Evolutionary conservation across 1,140 invertebrate species (phyloP), one percentile per base, ranked within the genome.

Genomic region (Limonius californicus): DNA sequence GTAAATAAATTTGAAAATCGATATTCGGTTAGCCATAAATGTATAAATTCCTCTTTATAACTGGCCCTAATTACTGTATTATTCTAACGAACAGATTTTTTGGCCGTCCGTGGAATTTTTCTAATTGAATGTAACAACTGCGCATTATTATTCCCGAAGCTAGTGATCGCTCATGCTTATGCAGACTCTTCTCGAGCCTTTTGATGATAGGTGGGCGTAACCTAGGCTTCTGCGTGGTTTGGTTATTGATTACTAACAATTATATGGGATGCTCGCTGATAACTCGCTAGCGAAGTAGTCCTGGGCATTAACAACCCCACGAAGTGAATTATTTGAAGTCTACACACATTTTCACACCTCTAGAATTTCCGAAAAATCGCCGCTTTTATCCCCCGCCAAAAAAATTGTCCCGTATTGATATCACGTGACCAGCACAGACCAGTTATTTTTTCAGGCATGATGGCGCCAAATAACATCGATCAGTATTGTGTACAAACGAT

Each of bases 401-500:
- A 74, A 72, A 76, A 68, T 69, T 67, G 62, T 59, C 20, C 65
- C 7, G 59, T 59, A 65, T 66, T 59, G 68, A 62, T 69, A 72
- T 82, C 81, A 83, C 81, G 80, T 83, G 82, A 82, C 74, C 70
- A 73, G 68, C 71, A 74, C 42, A 63, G 30, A 42, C 45, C 19
- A 66, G 74, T 75, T 75, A 73, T 79, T 82, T 81, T 81, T 82
- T 79, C 76, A 78, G 76, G 77, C 77, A 81, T 80, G 79, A 82
- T 83, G 82, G 82, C 82, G 81, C 81, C 82, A 83, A 83, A 80
- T 74, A 76, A 60, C 39, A 35, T 60, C 27, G 50, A 27, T 14
- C 45, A 54, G 58, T 60, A 53, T 54, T 60, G 58, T 60, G 58
- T 27, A 23, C 7, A 39, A 60, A 19, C 39, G 21, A 27, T 23